Evolutionary conservation across 2,113 vertebrate species (phyloP).

Genomic region (Ailuropoda melanoleuca): DNA sequence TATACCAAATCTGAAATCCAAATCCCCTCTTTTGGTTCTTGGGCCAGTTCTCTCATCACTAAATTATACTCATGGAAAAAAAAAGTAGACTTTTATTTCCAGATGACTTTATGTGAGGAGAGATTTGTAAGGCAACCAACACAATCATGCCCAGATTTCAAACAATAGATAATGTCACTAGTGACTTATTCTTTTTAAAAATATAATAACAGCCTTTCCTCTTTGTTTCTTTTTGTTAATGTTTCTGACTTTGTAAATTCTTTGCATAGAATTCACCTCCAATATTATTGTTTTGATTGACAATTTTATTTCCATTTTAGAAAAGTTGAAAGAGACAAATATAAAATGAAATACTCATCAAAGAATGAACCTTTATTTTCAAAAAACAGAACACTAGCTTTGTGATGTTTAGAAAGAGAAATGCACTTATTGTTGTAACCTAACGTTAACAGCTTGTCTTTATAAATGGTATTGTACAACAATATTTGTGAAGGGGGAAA

Average conservation of each 20-base stretch:
- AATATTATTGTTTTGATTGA: slow-evolving; percentile 64
- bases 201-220: slow-evolving; percentile 12
- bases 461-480: slow-evolving; percentile 43
- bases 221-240: slow-evolving; percentile 48
- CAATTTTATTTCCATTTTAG: slow-evolving; percentile 62
- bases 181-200: slow-evolving; percentile 43
- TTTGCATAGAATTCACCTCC: slow-evolving; percentile 44
- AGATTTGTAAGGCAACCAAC: slow-evolving; percentile 34
- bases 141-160: slow-evolving; percentile 21
- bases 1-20: not conserved
- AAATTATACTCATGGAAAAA: not conserved
- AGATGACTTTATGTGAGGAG: not conserved
- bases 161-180: slow-evolving; percentile 40
- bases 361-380: slow-evolving; percentile 43
- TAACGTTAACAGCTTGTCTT: slow-evolving; percentile 55
- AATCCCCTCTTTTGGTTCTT: not conserved
- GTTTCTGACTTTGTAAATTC: slow-evolving; percentile 52
- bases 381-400: slow-evolving; percentile 47
- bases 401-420: not conserved
- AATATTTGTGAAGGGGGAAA: slow-evolving; percentile 49
- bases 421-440: slow-evolving; percentile 51
- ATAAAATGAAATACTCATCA: slow-evolving; percentile 46
- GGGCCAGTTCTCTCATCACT: not conserved
- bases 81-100: not conserved
- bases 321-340: slow-evolving; percentile 50